Evolutionary conservation across 2,888 invertebrate species (phyloP), one percentile per base, ranked within the genome.

Genomic region (Nezara viridula): DNA sequence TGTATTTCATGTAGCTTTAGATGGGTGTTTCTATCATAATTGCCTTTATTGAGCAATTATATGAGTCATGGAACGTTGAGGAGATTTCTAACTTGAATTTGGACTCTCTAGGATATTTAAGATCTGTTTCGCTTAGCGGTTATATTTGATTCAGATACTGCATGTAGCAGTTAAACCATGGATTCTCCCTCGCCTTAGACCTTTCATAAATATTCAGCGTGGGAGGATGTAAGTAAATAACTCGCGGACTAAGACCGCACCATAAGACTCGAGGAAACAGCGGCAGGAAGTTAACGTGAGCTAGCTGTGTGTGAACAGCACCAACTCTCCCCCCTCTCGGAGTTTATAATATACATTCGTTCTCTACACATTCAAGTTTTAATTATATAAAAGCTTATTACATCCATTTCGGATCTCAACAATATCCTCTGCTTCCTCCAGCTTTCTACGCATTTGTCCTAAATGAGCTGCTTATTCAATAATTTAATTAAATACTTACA

Each of bases 121-220:
- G 66, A 19, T 9, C 66, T 19, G 32, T 66, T 66, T 66, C 16
- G 32, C 16, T 66, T 16, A 16, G 32, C 32, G 5, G 66, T 10
- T 27, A 66, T 32, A 32, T 32, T 27, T 32, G 27, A 32, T 16
- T 32, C 66, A 66, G 37, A 73, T 19, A 73, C 66, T 37, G 27
- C 32, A 19, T 37, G 32, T 37, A 60, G 27, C 9, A 37, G 37
- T 37, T 73, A 37, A 73, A 73, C 37, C 66, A 32, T 37, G 21
- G 2, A 32, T 19, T 73, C n/a, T 19, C 66, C 60, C 66, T 32
- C 32, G 37, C 19, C 32, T 73, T 73, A 37, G 37, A 37, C 66
- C 32, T 37, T 73, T 73, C 66, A 73, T 73, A 73, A 73, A 73
- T 73, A 73, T 73, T 73, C 66, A 73, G 19, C 19, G 14, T 7